Evolutionary conservation across 1,140 invertebrate species (phyloP).

Genomic region (Drosophila orena): DNA sequence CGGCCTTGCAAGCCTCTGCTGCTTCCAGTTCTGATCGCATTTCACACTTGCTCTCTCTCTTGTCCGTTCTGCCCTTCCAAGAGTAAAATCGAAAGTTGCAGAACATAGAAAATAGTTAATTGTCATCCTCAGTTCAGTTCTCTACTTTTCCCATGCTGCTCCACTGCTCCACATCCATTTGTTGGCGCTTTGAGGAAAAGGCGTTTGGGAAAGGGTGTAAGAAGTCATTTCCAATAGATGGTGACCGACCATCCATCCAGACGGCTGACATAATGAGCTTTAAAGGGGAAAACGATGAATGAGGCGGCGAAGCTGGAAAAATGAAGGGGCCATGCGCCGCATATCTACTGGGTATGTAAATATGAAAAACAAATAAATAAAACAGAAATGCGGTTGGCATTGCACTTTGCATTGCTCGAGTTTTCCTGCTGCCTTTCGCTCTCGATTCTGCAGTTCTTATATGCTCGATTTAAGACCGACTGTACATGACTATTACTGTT

Average conservation of each 20-base stretch:
- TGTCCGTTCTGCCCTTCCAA: not conserved
- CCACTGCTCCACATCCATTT: conserved; percentile 28
- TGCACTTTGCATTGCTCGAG: conserved; percentile 32
- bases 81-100: conserved; percentile 34
- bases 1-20: not conserved
- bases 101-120: conserved; percentile 31
- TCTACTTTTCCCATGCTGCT: conserved; percentile 15
- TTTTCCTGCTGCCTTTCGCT: conserved; percentile 41
- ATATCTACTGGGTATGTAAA: not conserved
- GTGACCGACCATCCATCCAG: conserved; percentile 24
- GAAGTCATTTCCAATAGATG: conserved; percentile 27
- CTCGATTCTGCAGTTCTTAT: conserved; percentile 32
- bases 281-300: conserved; percentile 3
- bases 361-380: conserved; percentile 16
- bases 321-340: not conserved
- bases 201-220: not conserved
- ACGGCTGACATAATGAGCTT: conserved; percentile 63
- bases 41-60: conserved; percentile 26
- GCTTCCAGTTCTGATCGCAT: conserved; percentile 15
- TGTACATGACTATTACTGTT: conserved; percentile 2
- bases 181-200: not conserved
- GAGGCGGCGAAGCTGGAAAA: not conserved
- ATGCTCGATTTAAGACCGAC: conserved; percentile 5
- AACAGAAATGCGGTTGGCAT: conserved; percentile 45
- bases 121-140: conserved; percentile 30